Conservation (phyloP, 2,888 invertebrate genomes). For the Endotricha flammealis region DNA sequence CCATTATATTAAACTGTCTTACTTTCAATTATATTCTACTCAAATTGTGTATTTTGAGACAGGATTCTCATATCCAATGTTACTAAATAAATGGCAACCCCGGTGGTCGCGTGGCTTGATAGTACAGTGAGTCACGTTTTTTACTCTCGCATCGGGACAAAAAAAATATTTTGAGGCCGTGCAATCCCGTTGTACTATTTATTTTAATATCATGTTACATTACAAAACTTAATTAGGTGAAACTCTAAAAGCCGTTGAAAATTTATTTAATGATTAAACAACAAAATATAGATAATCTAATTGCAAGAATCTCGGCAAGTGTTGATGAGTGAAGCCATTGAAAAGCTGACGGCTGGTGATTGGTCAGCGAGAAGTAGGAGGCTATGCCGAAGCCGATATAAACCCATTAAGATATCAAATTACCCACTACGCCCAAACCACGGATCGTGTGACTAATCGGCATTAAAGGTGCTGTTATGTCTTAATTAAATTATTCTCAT, state of each 20-base stretch:
- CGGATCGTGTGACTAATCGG: slow-evolving; percentile 74
- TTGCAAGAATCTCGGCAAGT: slow-evolving; percentile 6
- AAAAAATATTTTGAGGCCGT: no score
- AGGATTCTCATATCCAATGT: no score
- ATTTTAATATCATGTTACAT: no score
- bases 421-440: slow-evolving; percentile 71
- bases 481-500: slow-evolving; percentile 74
- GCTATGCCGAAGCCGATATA: slow-evolving; percentile 60
- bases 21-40: not conserved
- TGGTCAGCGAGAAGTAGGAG: slow-evolving; percentile 62
- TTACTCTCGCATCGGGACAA: no score
- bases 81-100: no score
- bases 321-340: slow-evolving; percentile 61
- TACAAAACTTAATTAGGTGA: no score
- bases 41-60: not conserved
- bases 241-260: no score
- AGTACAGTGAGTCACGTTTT: no score
- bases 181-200: no score
- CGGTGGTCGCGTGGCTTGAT: no score
- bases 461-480: slow-evolving; percentile 71
- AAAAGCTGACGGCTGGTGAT: slow-evolving; percentile 49
- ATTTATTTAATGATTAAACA: no score
- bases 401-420: slow-evolving; percentile 59
- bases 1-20: not conserved
- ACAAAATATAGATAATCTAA: not conserved